Evolutionary conservation across 2,113 vertebrate genomes (phyloP), one percentile per base, ranked within the genome.

Genomic region (Seriola rivoliana): DNA sequence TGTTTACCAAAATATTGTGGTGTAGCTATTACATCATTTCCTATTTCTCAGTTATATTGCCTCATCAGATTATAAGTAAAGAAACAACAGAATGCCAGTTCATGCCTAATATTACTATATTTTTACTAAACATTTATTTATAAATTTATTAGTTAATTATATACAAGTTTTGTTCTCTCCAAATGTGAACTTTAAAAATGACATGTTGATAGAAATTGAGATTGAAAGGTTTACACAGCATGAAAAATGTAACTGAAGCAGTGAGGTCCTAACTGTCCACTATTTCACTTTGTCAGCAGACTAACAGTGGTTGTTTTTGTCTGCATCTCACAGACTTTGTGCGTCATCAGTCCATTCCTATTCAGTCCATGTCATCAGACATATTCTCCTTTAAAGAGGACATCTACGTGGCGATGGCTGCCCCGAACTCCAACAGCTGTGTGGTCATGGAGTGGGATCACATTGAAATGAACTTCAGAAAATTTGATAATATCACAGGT

Each of bases 401-500:
- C 14, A 97, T 99, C 71, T 99, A 96, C 0, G 97, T 98, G 78
- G 97, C 97, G 32, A 96, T 99, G 84, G 97, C 98, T 0, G 96
- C 98, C 68, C 98, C 98, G 38, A 96, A 96, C 92, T 96, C 97
- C 93, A 97, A 99, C 95, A 99, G 98, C 94, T 99, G 98, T 90
- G 96, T 97, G 94, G 95, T 99, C 76, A 94, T 99, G 93, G 97
- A 99, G 89, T 99, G 98, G 98, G 98, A 99, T 90, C 98, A 99
- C 93, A 96, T 99, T 55, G 98, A 99, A 88, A 97, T 97, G 95
- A 97, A 99, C 78, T 99, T 99, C 95, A 96, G 98, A 89, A 97
- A 96, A 85, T 99, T 99, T 0, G 97, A 99, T 93, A 99, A 99
- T 29, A 99, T 99, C 82, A 98, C 98, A 96, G 98, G 98, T 99